Percentiles rank a stretch among this genome's conserved stretches.
Conservation (phyloP, 2,888 invertebrate genomes). For the Volucella bombylans region DNA sequence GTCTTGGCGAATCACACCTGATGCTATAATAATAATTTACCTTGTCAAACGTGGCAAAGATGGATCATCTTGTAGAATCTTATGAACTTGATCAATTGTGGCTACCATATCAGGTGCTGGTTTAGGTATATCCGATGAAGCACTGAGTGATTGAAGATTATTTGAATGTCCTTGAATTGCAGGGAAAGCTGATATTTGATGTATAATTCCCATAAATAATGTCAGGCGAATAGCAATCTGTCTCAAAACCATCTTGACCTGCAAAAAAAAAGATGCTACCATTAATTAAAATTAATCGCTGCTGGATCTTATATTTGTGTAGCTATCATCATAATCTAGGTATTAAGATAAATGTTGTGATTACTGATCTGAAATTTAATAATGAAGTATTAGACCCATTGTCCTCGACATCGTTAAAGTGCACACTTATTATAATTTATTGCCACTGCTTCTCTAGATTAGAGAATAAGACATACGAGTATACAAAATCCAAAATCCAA, state of each 20-base stretch:
- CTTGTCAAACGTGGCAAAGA: slow-evolving; percentile 81
- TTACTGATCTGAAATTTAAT: too few species aligned
- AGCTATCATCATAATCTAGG: too few species aligned
- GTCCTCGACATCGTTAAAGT: slow-evolving; percentile 27
- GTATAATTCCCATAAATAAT: background rate
- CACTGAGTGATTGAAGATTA: slow-evolving; percentile 41
- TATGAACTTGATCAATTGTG: slow-evolving; percentile 82
- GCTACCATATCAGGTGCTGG: slow-evolving; percentile 78
- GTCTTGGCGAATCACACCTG: background rate
- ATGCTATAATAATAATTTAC: slow-evolving; percentile 73
- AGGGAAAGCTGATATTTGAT: slow-evolving; percentile 27
- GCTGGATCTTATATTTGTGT: too few species aligned
- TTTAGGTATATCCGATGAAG: background rate
- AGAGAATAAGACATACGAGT: background rate
- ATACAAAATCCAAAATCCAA: background rate
- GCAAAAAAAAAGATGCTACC: slow-evolving; percentile 10
- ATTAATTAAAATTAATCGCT: background rate
- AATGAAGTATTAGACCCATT: background rate
- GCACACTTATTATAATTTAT: background rate
- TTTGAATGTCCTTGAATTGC: slow-evolving; percentile 30
- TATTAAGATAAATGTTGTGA: too few species aligned
- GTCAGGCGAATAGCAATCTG: background rate
- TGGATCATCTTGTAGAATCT: slow-evolving; percentile 80
- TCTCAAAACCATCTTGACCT: slow-evolving; percentile 36
- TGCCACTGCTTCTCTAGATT: background rate